Evolutionary conservation across 2,888 invertebrate species (phyloP).

Genomic region (Sinodicranocentrus sp.): DNA sequence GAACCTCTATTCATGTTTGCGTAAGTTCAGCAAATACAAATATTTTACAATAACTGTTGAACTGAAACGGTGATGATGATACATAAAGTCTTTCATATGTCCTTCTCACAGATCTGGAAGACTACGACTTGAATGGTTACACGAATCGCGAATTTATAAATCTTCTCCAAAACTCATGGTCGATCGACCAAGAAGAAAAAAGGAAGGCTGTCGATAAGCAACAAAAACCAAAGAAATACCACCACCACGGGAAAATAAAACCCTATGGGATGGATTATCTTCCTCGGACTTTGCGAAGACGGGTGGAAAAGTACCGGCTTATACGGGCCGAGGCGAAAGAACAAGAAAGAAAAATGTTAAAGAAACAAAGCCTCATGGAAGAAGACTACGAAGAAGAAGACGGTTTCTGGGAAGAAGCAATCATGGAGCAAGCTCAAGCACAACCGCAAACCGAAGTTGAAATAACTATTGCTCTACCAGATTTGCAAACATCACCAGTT

Average conservation of each 20-base stretch:
- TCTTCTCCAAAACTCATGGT: background rate
- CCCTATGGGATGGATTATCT: conserved; percentile 23
- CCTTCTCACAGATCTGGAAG: conserved; percentile 37
- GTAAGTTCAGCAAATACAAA: too few species aligned
- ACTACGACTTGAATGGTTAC: conserved; percentile 24
- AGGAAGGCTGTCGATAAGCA: conserved; percentile 6
- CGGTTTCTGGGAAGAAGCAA: background rate
- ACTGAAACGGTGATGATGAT: background rate
- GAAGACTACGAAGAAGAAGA: conserved; percentile 14
- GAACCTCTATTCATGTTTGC: conserved; percentile 13
- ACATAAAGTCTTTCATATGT: too few species aligned
- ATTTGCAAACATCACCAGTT: too few species aligned
- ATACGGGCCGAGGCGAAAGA: conserved; percentile 35
- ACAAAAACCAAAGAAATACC: background rate
- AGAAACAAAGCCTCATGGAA: background rate
- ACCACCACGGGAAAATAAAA: background rate
- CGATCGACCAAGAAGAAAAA: conserved; percentile 7
- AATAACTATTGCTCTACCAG: too few species aligned
- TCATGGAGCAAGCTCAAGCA: background rate
- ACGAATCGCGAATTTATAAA: conserved; percentile 4
- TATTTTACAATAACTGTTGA: background rate
- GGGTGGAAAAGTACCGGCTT: conserved; percentile 23
- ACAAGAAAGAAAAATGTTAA: background rate
- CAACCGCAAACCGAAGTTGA: background rate
- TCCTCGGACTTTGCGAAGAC: conserved; percentile 15